Percentiles rank a stretch among this genome's conserved stretches.
Conservation (phyloP, 2,797 vertebrate species). For the Rousettus madagascariensis region DNA sequence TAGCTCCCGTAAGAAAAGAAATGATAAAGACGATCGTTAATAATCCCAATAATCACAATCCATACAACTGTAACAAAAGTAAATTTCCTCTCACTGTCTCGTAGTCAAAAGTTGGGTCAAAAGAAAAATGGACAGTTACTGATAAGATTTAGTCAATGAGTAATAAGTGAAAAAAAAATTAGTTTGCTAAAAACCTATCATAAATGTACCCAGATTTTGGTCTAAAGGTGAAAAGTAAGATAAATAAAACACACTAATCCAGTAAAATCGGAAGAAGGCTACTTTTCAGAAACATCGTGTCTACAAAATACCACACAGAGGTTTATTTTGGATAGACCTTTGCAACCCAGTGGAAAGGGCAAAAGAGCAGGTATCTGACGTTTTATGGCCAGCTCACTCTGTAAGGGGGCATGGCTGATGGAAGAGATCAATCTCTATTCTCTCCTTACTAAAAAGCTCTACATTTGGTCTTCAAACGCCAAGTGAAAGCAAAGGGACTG, state of each 20-base stretch:
- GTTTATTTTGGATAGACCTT: not conserved
- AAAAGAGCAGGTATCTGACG: not conserved
- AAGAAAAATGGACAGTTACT: not conserved
- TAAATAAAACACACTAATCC: not conserved
- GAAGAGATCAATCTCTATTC: not conserved
- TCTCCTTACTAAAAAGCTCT: not conserved
- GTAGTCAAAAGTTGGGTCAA: not conserved
- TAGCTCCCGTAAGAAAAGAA: not conserved
- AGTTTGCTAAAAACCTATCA: not conserved
- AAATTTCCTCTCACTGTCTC: not conserved
- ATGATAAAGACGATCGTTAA: not conserved
- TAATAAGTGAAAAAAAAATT: not conserved
- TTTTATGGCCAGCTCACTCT: not conserved
- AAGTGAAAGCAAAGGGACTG: not conserved
- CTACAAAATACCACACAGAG: not conserved
- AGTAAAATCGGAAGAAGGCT: not conserved
- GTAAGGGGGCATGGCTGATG: not conserved
- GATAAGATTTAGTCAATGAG: not conserved
- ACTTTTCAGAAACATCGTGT: not conserved
- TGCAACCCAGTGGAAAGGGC: not conserved
- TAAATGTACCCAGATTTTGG: not conserved
- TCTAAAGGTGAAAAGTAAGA: not conserved
- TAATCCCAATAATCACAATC: not conserved
- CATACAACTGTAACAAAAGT: constrained; percentile 10
- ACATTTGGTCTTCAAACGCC: not conserved